phyloP scores from a whole-genome alignment of 2,113 vertebrate genomes.

The Melanocharis versteri region DNA sequence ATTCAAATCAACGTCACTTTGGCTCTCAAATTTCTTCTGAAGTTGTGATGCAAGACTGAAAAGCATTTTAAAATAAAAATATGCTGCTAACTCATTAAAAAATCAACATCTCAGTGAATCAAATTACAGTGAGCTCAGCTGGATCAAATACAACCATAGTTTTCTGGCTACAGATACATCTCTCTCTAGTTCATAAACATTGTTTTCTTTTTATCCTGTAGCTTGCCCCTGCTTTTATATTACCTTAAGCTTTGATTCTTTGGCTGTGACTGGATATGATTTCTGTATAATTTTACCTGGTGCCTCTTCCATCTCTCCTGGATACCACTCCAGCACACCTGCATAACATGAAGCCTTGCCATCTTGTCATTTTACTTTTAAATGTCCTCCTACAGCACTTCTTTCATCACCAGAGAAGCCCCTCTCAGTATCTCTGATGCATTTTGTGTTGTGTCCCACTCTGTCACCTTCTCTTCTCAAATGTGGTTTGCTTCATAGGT shows the following conservation, averaged over 20 bases:
- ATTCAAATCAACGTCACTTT: background rate
- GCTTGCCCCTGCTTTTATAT: background rate
- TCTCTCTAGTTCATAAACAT: background rate
- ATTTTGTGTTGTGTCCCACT: background rate
- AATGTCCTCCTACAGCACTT: background rate
- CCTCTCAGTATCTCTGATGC: background rate
- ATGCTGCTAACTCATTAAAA: background rate
- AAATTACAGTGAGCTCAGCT: background rate
- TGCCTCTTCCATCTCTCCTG: background rate
- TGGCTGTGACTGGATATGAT: background rate
- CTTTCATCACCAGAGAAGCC: background rate
- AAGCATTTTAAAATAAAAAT: background rate
- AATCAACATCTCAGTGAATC: background rate
- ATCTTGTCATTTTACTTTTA: background rate
- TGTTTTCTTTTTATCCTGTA: background rate
- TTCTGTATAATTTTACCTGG: background rate
- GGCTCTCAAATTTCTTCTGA: background rate
- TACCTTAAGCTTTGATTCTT: background rate
- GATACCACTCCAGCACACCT: background rate
- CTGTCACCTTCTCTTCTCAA: background rate
- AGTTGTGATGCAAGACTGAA: background rate
- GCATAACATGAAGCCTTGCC: background rate
- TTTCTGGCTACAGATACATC: background rate
- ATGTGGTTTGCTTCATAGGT: background rate
- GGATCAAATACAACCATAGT: background rate